Base-by-base conservation (phyloP, 2,888 invertebrate species). In the Chelonus formosanus region DNA sequence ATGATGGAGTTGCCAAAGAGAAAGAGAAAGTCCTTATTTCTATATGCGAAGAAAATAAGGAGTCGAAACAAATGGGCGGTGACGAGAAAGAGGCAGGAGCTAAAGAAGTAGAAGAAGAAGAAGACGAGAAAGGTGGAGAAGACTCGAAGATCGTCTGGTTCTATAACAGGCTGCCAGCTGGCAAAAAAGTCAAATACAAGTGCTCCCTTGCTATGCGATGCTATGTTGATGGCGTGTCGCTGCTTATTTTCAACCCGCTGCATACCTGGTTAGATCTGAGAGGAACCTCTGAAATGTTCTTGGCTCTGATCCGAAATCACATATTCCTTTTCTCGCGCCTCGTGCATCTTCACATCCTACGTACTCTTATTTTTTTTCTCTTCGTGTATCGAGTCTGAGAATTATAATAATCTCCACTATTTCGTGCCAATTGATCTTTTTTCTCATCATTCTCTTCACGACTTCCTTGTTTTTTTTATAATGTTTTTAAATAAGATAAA, bases 101-200 rank as follows among this genome's bases (percentile, higher is more conserved):
- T 44, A 45, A 68, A 70, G 64, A 64, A 71, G 66, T 68, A 64
- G 31, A 58, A 65, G 47, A 62, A 60, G 64, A 60, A 60, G 60
- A 59, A 55, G 65, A 64, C 65, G 54, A 59, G 63, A 64, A 70
- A 66, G 67, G 60, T 32, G 67, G 65, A 74, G 75, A 57, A 71
- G 72, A 71, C 77, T 77, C 78, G 80, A 75, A 79, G 80, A 82
- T 82, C 79, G 81, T 83, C 80, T 78, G 80, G 80, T 76, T 78
- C 79, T 81, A 80, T 80, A 82, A 80, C 78, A 82, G 80, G 77
- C 81, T 80, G 80, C 80, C 80, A 82, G 81, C 79, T 82, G 81
- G 81, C 80, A 83, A 83, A 83, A 83, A 82, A 82, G 82, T 81
- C 76, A 80, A 82, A 81, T 71, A 79, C 78, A 76, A 82, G 63